phyloP scores from a whole-genome alignment of 2,888 invertebrate species.

The Argyresthia goedartella region DNA sequence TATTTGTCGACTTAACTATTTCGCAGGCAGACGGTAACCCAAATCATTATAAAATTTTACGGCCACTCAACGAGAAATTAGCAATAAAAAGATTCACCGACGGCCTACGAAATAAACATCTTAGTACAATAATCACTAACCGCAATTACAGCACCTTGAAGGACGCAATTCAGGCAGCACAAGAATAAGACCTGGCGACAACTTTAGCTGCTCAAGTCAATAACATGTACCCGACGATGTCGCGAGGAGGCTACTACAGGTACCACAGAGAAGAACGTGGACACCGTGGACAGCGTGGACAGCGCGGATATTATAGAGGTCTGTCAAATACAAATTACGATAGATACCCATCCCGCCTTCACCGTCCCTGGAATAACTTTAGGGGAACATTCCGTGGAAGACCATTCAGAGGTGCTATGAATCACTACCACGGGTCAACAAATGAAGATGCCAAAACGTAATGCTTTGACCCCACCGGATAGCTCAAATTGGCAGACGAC shows the following conservation, averaged over 20 bases:
- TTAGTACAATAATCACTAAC: conserved; percentile 3
- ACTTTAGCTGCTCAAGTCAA: not conserved
- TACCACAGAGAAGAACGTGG: not conserved
- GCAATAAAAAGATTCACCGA: conserved; percentile 1
- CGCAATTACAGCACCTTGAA: conserved; percentile 7
- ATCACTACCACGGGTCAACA: not conserved
- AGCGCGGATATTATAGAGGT: not conserved
- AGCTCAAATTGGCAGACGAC: no score
- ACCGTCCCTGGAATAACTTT: not conserved
- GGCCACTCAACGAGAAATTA: conserved; percentile 1
- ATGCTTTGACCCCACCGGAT: no score
- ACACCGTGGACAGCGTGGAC: not conserved
- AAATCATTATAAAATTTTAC: not conserved
- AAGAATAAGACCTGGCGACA: conserved; percentile 2
- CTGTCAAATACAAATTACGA: not conserved
- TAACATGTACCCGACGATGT: not conserved
- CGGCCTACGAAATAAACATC: not conserved
- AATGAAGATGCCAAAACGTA: not conserved
- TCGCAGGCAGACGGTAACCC: not conserved
- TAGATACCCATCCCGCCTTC: not conserved
- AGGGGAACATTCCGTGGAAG: not conserved
- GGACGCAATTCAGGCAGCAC: conserved; percentile 11
- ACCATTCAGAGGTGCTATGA: not conserved
- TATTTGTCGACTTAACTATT: conserved; percentile 3
- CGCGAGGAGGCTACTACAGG: not conserved